phyloP scores from a whole-genome alignment of 2,888 invertebrate species.

The Heteromurus nitidus region DNA sequence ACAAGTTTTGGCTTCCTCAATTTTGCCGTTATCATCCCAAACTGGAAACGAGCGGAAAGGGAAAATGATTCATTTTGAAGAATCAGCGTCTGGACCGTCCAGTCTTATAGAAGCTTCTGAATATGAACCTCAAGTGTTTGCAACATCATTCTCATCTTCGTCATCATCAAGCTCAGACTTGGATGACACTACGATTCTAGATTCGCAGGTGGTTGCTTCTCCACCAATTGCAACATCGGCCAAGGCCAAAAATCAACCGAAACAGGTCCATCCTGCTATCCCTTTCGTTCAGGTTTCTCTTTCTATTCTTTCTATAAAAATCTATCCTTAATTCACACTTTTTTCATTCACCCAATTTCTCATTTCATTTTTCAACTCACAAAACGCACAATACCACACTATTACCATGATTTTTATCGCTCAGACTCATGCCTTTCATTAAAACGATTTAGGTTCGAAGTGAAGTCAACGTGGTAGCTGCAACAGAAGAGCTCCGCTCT shows the following conservation, averaged over 20 bases:
- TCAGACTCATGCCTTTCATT: background rate
- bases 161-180: conserved; percentile 48
- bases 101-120: conserved; percentile 60
- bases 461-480: conserved; percentile 67
- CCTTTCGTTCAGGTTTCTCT: conserved; percentile 60
- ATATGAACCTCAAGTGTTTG: conserved; percentile 70
- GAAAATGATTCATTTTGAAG: conserved; percentile 40
- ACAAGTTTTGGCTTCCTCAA: conserved; percentile 5
- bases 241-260: conserved; percentile 23
- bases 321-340: conserved; percentile 26
- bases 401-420: background rate
- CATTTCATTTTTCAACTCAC: conserved; percentile 32
- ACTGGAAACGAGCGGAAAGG: conserved; percentile 43
- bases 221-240: conserved; percentile 8
- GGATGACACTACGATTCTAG: conserved; percentile 41
- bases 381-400: background rate
- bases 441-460: conserved; percentile 57
- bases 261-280: conserved; percentile 50
- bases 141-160: conserved; percentile 56
- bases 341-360: conserved; percentile 7
- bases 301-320: conserved; percentile 18
- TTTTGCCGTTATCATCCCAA: background rate
- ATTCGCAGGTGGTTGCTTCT: conserved; percentile 36
- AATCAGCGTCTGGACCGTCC: conserved; percentile 40
- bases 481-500: conserved; percentile 41